Base-by-base conservation (phyloP, 2,888 invertebrate genomes). In the Malachius bipustulatus region DNA sequence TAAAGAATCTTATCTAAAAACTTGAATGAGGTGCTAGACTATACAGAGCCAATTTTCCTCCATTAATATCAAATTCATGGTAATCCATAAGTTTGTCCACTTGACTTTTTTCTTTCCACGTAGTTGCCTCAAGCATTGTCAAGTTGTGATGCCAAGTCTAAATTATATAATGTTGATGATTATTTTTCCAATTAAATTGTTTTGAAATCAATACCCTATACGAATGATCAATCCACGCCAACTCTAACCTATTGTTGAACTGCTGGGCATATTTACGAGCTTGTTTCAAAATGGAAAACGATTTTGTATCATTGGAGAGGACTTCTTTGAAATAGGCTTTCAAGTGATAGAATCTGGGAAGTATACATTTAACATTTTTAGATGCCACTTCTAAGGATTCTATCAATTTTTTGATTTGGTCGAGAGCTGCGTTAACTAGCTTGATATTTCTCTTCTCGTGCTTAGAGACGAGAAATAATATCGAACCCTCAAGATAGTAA, bases 111-210 rank as follows among this genome's bases (percentile, higher is more conserved):
- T 70, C 63, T 12, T 52, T 54, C 75, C 73, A 74, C 46, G 62
- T 65, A 40, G 67, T 59, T 33, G 55, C 44, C 15, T 61, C 55
- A 35, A 63, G 54, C 1, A 60, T 52, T 30, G 60, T 60, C 30
- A 73, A 46, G 3, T 55, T 60, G 9, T 67, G 65, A 29, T 57
- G 63, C 74, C 74, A 74, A 34, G 65, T 66, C 73, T 73, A 50
- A 14, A 59, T 33, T 14, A 34, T 32, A 28, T 32, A 29, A 31
- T 8, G 32, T 24, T 31, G 35, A 26, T 14, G 16, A 31, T 29
- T 34, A 29, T 19, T 34, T 26, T 38, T 57, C 52, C 24, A 19
- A 19, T 8, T 19, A 19, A 19, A 19, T 19, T 19, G n/a, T 6
- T 8, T n/a, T 19, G 24, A 19, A 19, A 19, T 19, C 24, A 19